These are phyloP conservation scores for Lucifuga dentata DNA, from an alignment of 2,113 vertebrate species.

Conservation along the genomic window DNA sequence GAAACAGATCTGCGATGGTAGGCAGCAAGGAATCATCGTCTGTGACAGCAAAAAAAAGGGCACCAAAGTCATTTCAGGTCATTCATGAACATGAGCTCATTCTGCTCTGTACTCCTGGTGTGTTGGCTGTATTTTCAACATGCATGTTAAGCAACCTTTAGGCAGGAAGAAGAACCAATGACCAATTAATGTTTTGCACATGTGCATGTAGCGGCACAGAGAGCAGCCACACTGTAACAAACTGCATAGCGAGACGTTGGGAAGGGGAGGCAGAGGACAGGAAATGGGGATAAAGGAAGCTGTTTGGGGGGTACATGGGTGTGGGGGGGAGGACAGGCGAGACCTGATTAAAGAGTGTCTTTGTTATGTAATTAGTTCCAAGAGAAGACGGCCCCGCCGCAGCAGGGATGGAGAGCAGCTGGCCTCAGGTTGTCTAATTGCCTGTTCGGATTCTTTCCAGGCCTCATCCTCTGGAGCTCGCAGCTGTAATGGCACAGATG, in stretches of 20 bases:
- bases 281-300: conserved; percentile 44
- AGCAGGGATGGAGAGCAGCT: conserved; percentile 76
- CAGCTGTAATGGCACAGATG: conserved; percentile 72
- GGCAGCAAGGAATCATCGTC: no score
- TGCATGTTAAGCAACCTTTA: no score
- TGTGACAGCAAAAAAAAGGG: no score
- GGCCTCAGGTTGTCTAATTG: conserved; percentile 79
- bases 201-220: no score
- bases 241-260: conserved; percentile 14
- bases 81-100: no score
- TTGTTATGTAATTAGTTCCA: conserved; percentile 79
- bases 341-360: conserved; percentile 79
- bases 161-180: conserved; percentile 3
- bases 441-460: conserved; percentile 74
- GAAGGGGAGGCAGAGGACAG: conserved; percentile 21
- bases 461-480: conserved; percentile 69
- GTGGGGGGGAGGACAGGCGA: conserved; percentile 46
- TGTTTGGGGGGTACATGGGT: neutral
- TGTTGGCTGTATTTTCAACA: no score
- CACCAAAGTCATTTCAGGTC: no score
- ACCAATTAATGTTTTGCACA: neutral
- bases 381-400: conserved; percentile 67
- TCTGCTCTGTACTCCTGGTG: no score
- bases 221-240: no score
- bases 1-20: no score